phyloP scores from a whole-genome alignment of 2,888 invertebrate genomes.

The Cephalotes varians region DNA sequence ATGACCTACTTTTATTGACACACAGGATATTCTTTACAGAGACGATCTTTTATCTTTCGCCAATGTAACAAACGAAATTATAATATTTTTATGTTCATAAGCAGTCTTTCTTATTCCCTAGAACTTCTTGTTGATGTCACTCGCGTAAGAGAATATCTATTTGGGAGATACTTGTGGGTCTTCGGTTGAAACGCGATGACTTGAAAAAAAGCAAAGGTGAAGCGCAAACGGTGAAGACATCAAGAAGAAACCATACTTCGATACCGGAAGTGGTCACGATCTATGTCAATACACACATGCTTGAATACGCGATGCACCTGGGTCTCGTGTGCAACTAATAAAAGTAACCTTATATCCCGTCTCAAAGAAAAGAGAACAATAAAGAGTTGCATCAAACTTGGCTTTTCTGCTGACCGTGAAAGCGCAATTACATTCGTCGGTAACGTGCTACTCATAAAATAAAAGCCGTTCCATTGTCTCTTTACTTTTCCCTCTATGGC shows the following conservation, averaged over 20 bases:
- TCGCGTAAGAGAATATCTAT: constrained; percentile 9
- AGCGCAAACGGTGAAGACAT: constrained; percentile 6
- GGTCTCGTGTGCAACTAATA: constrained; percentile 30
- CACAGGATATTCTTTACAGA: background rate
- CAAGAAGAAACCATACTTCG: constrained; percentile 62
- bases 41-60: background rate
- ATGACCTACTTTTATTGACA: background rate
- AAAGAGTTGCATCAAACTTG: constrained; percentile 39
- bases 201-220: constrained; percentile 8
- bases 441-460: constrained; percentile 14
- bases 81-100: background rate
- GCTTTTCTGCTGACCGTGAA: constrained; percentile 57
- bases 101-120: background rate
- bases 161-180: constrained; percentile 12
- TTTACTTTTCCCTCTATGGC: background rate
- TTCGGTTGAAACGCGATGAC: constrained; percentile 19
- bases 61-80: background rate
- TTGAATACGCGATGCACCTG: constrained; percentile 25
- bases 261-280: constrained; percentile 66
- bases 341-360: constrained; percentile 64
- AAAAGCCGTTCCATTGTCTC: constrained; percentile 32
- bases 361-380: constrained; percentile 58
- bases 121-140: background rate
- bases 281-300: constrained; percentile 53
- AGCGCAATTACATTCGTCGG: constrained; percentile 45